Evolutionary conservation across 2,113 vertebrate species (phyloP), one percentile per base, ranked within the genome.

Genomic region (Rattus rattus): DNA sequence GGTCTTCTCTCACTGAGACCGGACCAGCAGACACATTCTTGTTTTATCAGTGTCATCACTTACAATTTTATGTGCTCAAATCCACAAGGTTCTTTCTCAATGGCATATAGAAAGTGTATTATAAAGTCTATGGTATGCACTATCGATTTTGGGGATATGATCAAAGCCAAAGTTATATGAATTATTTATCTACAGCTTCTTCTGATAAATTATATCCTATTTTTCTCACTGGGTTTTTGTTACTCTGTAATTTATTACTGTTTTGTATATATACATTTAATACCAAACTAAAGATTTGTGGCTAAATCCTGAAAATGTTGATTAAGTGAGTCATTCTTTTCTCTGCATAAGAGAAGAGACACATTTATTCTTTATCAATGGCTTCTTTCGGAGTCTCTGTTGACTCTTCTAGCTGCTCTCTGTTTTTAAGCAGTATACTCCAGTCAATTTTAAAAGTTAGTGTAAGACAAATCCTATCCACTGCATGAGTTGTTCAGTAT

Each of bases 221-320:
- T 94, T 96, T 94, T 65, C 43, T 47, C 43, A 75, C 36, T 77
- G 28, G 13, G n/a, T 1, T 87, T 83, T 87, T 19, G 65, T 93
- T 89, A 26, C 19, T 36, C 43, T 90, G 36, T 5, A 88, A 70
- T 90, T 90, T 94, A 70, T n/a, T 94, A 87, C 73, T 88, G 36
- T 67, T 88, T 49, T 63, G 7, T 24, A 17, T 90, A n/a, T 24
- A 17, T 90, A n/a, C 75, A n/a, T 92, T 75, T n/a, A 97, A 49
- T 49, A 88, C 69, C 3, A 54, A 83, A n/a, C 70, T 10, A 56
- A 14, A 87, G 85, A 92, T 88, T 47, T 70, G 90, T 83, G 36
- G 7, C 87, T 88, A 87, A 93, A 36, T 49, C 30, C 16, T 33
- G 10, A 95, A 90, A 94, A 16, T 26, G 13, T 80, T 59, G 52